Evolutionary conservation across 2,888 invertebrate genomes (phyloP).

Genomic region (Myopa testacea): DNA sequence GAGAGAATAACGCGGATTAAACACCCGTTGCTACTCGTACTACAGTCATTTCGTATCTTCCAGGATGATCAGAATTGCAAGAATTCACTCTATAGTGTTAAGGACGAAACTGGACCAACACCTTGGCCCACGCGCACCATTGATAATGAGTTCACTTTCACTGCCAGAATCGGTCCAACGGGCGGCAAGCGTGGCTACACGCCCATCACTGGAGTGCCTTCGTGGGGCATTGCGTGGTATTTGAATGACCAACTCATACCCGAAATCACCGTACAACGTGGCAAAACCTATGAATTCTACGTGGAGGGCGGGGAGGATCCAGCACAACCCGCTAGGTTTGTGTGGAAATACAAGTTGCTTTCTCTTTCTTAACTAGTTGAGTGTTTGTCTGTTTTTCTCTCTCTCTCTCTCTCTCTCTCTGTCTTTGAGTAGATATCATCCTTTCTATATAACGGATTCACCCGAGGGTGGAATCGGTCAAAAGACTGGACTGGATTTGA

Average conservation of each 20-base stretch:
- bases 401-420: not conserved
- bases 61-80: constrained; percentile 81
- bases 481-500: constrained; percentile 77
- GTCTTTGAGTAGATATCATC: constrained; percentile 77
- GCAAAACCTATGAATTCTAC: constrained; percentile 85
- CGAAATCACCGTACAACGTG: constrained; percentile 88
- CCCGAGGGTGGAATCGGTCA: constrained; percentile 88
- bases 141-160: constrained; percentile 74
- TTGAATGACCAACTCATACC: constrained; percentile 91
- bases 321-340: constrained; percentile 80
- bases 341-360: not conserved
- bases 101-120: constrained; percentile 72
- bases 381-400: not conserved
- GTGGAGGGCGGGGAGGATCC: constrained; percentile 88
- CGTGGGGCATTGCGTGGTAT: constrained; percentile 94
- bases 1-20: constrained; percentile 43
- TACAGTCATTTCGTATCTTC: not conserved
- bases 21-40: not conserved
- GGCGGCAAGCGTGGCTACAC: constrained; percentile 85
- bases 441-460: constrained; percentile 90
- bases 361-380: not conserved
- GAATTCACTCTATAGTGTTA: constrained; percentile 74
- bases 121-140: constrained; percentile 81
- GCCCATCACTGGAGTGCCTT: constrained; percentile 82
- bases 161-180: constrained; percentile 85